phyloP scores from a whole-genome alignment of 2,888 invertebrate genomes.

The Hipparchia semele region DNA sequence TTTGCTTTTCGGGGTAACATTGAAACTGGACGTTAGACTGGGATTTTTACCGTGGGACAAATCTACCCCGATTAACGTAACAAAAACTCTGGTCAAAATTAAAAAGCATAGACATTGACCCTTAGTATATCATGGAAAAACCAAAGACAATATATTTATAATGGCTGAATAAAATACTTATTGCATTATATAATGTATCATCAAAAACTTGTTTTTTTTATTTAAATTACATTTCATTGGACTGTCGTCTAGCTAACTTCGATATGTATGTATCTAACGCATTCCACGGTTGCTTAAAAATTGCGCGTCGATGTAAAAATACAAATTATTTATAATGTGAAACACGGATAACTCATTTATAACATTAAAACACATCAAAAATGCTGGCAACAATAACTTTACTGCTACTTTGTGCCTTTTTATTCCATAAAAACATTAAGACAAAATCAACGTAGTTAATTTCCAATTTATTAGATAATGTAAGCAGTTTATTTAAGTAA shows the following conservation, averaged over 20 bases:
- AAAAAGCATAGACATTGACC: neutral
- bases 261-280: constrained; percentile 44
- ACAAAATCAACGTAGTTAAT: constrained; percentile 11
- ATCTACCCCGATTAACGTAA: neutral
- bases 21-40: neutral
- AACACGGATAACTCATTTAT: constrained; percentile 17
- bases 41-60: neutral
- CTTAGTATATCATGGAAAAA: neutral
- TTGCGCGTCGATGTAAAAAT: constrained; percentile 29
- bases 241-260: constrained; percentile 36
- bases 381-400: constrained; percentile 19
- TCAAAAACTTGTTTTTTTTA: constrained; percentile 7
- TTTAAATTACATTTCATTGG: constrained; percentile 16
- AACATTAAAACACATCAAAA: constrained; percentile 18
- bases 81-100: neutral
- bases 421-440: constrained; percentile 21
- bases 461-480: neutral
- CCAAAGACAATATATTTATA: neutral
- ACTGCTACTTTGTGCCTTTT: constrained; percentile 29
- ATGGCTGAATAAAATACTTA: constrained; percentile 5
- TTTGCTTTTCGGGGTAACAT: neutral
- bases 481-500: neutral
- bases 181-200: neutral
- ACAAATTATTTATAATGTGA: constrained; percentile 1
- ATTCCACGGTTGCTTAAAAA: constrained; percentile 16